Base-by-base conservation (phyloP, 2,888 invertebrate species). In the Apotomis betuletana region DNA sequence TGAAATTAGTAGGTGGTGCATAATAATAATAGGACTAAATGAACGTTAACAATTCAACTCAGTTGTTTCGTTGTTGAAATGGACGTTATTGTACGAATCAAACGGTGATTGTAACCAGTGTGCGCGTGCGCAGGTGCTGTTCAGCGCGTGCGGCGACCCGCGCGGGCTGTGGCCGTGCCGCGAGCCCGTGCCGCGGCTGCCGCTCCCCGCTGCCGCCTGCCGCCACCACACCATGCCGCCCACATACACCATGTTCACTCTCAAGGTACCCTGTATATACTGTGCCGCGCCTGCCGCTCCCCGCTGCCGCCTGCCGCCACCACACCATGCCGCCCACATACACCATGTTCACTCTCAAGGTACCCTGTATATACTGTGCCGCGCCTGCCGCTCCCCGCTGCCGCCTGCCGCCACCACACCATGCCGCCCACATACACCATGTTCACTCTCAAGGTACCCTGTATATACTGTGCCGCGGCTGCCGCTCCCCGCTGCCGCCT, bases 171-270 rank as follows among this genome's bases (percentile, higher is more conserved):
- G 95, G 38, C 90, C 95, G 71, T 97, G 97, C 80, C 94, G 94
- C 76, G 97, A 97, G 79, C 96, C 97, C 1, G 94, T 96, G 13
- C 94, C 96, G 5, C 94, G 94, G 49, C 94, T 96, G 74, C 96
- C 91, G 8, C 78, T 87, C 52, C 96, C 96, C 74, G 94, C 95
- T 65, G 88, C 94, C 10, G 94, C 94, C 3, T 97, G 97, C 81
- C 94, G 95, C 0, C 95, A 96, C 78, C 97, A 97, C 84, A 94
- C 95, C 81, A 94, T 94, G 75, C 94, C 96, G 74, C 96, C 96
- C 0, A 80, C 89, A 0, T 94, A 96, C 80, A 94, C 94, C 63
- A 94, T 95, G 46, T 96, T 96, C 80, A 94, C 95, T n/a, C 94
- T 95, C 80, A 95, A 95, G 94, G 96, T 96, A 88, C 41, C 41